Evolutionary conservation across 2,113 vertebrate genomes (phyloP), one percentile per base, ranked within the genome.

Genomic region (Dryoscopus gambensis): DNA sequence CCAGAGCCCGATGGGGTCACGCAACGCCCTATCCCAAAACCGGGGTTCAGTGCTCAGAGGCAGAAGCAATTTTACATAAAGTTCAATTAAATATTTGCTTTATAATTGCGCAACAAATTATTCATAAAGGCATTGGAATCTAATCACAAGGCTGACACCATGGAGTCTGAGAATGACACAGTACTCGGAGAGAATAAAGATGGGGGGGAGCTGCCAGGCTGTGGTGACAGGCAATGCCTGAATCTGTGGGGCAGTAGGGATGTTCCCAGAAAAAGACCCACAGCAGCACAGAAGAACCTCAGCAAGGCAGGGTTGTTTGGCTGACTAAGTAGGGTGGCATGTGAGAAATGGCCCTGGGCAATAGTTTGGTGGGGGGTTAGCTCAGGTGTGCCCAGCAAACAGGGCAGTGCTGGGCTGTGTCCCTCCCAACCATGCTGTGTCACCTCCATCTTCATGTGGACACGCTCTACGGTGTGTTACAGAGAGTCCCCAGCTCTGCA

Each of bases 11-110:
- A 5, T 4, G 10, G 47, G 87, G 62, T 57, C 77, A 33, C 17
- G 28, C 4, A 0, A 27, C 0, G 1, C 75, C 65, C 82, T 76
- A 21, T 79, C 92, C 91, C 74, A 57, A 96, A 87, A 67, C 65
- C 25, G 67, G 27, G 46, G 59, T 63, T 94, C 64, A 10, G 60
- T 30, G 68, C 90, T 92, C 69, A 78, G 80, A 91, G 57, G 90
- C 95, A 94, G 93, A 96, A 93, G 94, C 91, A 96, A 93, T 97
- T 96, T 96, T 95, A 91, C 94, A 94, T 96, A 60, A 97, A 95
- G 97, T 95, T 96, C 94, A 97, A 97, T 97, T 96, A 97, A 97
- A 97, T 97, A 97, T 97, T 97, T 97, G 94, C 95, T 97, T 97
- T 97, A 92, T 97, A 97, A 97, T 97, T 96, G 97, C 69, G 1